Evolutionary conservation across 2,797 vertebrate genomes (phyloP), one percentile per base, ranked within the genome.

Genomic region (Liparis tanakae): DNA sequence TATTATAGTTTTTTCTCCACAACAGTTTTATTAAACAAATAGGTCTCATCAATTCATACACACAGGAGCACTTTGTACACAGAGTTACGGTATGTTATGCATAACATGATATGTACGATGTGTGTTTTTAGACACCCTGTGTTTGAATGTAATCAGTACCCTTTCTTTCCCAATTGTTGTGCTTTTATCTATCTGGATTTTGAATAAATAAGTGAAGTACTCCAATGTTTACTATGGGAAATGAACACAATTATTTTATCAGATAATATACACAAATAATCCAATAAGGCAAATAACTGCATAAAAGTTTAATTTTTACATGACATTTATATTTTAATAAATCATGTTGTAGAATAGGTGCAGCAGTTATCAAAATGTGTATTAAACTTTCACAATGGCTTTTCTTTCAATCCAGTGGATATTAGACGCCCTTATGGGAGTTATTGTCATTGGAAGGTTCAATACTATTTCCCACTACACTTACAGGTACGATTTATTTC

Each of bases 21-120:
- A 30, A 83, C 72, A 82, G 77, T 84, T 56, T 79, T 17, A 79
- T 65, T 50, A 56, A 62, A 39, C 63, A 77, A 58, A 71, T 67
- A 61, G 48, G 33, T 53, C n/a, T 79, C 25, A 57, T 60, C 43
- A 36, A 33, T 48, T 62, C 51, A 57, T 48, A 81, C 72, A 75
- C 54, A 84, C 59, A 72, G 37, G 10, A 46, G 76, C 68, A 67
- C 39, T 74, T 81, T 66, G 36, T 70, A 44, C 39, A 80, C 57
- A 70, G 44, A 77, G 34, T 80, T 71, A 78, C 53, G 60, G 55
- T 30, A 80, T 67, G 61, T 67, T 87, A 54, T 70, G 69, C 50
- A 43, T 70, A 41, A 83, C 41, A 76, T 63, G 65, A 74, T 76
- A 72, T 46, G 80, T 55, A 74, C 50, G 48, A 73, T 65, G n/a